Base-by-base conservation (phyloP, 2,888 invertebrate species). In the Cybosia mesomella region DNA sequence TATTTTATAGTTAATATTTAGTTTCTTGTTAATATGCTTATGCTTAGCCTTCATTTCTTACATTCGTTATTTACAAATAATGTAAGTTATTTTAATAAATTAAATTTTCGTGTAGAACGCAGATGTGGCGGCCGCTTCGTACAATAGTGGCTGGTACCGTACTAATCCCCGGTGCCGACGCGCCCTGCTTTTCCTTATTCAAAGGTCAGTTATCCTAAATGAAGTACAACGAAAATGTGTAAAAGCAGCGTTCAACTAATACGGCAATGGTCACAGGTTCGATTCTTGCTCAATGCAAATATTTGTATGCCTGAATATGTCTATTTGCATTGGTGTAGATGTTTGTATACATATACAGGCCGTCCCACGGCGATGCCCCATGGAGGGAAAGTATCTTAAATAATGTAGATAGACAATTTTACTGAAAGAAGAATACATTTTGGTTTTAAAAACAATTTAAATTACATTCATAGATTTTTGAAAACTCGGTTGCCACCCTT, bases 141-240 rank as follows among this genome's bases (percentile, higher is more conserved):
- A 92, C 80, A 92, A 87, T 74, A 92, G 93, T 73, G 85, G 86
- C 62, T 95, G 94, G 94, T 93, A 93, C 80, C 85, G 86, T 69
- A 90, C 91, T 55, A 90, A 88, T 76, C 87, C 93, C 28, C 87
- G 87, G 39, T 92, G 92, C 77, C 89, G 92, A 34, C 89, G 91
- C 39, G 88, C 90, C 64, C 79, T 94, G 67, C 83, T 89, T 66
- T 91, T 94, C 77, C 89, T 94, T 68, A 91, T 94, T 70, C 82
- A 86, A 73, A 90, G 94, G 94, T 92, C 66, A 80, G 76, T 74
- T 70, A 39, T 64, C 54, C 63, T 63, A 65, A 65, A 66, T 63
- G 49, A 9, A 39, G 39, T 61, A 36, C 54, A 55, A 21, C n/a
- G 61, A 60, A 70, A 21, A 67, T 64, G 28, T 64, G 34, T 49